These are phyloP conservation scores for Drosophila micromelanica DNA, from an alignment of 1,140 invertebrate genomes.

Conservation along the genomic window DNA sequence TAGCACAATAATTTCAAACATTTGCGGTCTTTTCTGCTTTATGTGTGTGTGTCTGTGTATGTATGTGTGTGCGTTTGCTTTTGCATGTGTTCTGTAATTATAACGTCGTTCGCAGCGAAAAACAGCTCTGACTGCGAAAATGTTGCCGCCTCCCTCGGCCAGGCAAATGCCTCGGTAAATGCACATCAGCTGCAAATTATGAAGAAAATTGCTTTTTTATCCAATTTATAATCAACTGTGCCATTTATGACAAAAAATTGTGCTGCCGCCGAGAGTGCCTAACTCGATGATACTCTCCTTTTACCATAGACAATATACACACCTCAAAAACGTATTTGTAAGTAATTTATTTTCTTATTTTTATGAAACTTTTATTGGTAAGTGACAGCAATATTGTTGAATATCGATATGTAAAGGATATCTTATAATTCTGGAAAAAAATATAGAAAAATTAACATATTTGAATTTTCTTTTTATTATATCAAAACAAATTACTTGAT, in stretches of 20 bases:
- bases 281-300: too few species aligned
- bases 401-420: too few species aligned
- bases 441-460: too few species aligned
- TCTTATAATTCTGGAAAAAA: too few species aligned
- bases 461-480: too few species aligned
- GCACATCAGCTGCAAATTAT: constrained; percentile 38
- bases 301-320: too few species aligned
- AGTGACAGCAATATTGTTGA: too few species aligned
- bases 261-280: too few species aligned
- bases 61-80: neutral
- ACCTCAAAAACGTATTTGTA: too few species aligned
- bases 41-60: neutral
- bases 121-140: constrained; percentile 12
- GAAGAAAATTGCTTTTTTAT: constrained; percentile 51
- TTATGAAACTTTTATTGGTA: too few species aligned
- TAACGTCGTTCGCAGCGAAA: constrained; percentile 5
- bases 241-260: constrained; percentile 5
- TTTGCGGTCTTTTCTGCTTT: constrained; percentile 22
- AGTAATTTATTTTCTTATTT: too few species aligned
- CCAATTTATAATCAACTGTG: constrained; percentile 28
- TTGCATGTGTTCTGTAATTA: neutral
- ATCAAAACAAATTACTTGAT: too few species aligned
- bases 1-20: constrained; percentile 55
- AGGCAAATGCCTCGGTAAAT: constrained; percentile 1
- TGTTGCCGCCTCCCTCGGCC: neutral